Percentiles rank a stretch among this genome's conserved stretches.
These are phyloP conservation scores for Chrysochloris asiatica DNA, from an alignment of 2,113 vertebrate genomes.

Conservation along the genomic window DNA sequence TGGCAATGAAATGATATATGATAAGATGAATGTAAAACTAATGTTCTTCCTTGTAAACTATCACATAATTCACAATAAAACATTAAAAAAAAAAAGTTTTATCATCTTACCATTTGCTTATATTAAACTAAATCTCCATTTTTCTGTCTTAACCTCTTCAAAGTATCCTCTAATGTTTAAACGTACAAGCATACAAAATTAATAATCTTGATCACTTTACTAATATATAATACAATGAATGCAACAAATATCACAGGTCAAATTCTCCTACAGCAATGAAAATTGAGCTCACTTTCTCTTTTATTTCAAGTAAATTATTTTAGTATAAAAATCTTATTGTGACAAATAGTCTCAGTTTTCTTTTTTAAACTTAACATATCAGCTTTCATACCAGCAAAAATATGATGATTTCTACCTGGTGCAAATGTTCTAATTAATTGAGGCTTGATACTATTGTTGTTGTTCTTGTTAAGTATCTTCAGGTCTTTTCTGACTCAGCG, in stretches of 20 bases:
- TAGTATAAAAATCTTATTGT: not conserved
- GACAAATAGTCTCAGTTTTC: constrained; percentile 33
- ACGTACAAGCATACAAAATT: not conserved
- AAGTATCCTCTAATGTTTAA: not conserved
- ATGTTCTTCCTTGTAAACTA: no score
- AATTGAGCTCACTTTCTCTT: not conserved
- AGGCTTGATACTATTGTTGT: not conserved
- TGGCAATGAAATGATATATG: no score
- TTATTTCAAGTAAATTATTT: not conserved
- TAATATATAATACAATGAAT: not conserved
- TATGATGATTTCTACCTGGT: not conserved
- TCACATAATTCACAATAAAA: no score
- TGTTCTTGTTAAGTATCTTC: no score
- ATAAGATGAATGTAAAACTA: no score
- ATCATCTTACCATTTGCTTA: not conserved
- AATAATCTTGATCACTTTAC: not conserved
- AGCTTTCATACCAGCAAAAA: not conserved
- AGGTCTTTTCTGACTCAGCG: no score
- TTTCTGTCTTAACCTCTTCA: constrained; percentile 30
- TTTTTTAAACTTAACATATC: not conserved
- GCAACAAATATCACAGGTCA: no score
- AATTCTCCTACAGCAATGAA: not conserved
- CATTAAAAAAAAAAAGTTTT: not conserved
- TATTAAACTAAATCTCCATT: constrained; percentile 9
- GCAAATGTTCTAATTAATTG: constrained; percentile 13